These are phyloP conservation scores for Enteromius anoplus DNA, from an alignment of 2,797 vertebrate genomes.

Conservation along the genomic window DNA sequence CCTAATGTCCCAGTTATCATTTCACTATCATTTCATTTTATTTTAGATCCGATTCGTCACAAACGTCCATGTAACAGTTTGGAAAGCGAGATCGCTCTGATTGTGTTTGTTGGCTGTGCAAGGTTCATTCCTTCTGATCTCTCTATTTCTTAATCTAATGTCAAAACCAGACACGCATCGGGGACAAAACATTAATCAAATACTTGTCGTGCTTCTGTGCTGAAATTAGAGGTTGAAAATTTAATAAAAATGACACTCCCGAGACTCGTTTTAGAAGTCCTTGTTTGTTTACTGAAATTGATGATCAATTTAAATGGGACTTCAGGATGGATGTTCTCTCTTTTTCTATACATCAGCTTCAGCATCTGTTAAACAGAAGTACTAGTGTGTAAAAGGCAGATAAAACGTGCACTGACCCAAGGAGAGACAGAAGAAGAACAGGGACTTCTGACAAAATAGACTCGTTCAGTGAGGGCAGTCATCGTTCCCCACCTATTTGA, in stretches of 20 bases:
- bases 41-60: conserved; percentile 42
- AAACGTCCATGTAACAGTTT: conserved; percentile 52
- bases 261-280: not conserved
- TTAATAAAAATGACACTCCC: conserved; percentile 6
- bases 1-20: conserved; percentile 52
- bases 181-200: conserved; percentile 30
- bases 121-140: conserved; percentile 19
- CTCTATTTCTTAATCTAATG: conserved; percentile 37
- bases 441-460: conserved; percentile 30
- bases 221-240: conserved; percentile 9
- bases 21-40: conserved; percentile 47
- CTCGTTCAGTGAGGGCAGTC: not conserved
- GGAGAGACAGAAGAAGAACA: conserved; percentile 12
- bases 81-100: conserved; percentile 21
- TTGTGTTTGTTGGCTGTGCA: conserved; percentile 47
- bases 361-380: conserved; percentile 46
- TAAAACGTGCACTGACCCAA: conserved; percentile 39
- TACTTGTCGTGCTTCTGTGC: conserved; percentile 34
- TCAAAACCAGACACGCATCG: conserved; percentile 21
- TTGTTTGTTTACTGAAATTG: conserved; percentile 31
- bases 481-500: conserved; percentile 27
- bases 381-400: not conserved
- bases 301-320: conserved; percentile 23
- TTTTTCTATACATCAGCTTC: not conserved
- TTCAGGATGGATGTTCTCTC: conserved; percentile 6